Base-by-base conservation (phyloP, 2,888 invertebrate species). In the Priocnemis perturbator region DNA sequence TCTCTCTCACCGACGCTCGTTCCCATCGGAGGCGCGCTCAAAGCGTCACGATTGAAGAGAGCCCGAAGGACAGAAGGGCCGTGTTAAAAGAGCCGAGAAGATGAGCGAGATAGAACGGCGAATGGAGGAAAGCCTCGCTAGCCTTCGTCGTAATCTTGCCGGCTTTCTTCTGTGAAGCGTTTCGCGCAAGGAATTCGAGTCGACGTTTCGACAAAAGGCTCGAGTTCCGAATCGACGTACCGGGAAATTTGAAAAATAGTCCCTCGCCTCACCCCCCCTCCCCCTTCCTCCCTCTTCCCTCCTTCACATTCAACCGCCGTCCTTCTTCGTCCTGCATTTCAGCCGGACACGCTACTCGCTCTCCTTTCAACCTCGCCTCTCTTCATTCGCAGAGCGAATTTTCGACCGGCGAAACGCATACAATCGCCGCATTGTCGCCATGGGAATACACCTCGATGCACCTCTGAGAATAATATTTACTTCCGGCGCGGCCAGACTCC, bases 381-480 rank as follows among this genome's bases (percentile, higher is more conserved):
- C 69, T 47, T 56, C 48, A 64, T 72, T 37, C 64, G 57, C 57
- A 45, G 47, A 45, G 58, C 75, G 69, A 79, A 71, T 71, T 77
- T 73, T 75, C 64, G 67, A 11, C 37, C 64, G 37, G 73, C 56
- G 60, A 66, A 62, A 60, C 58, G 64, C 63, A 67, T 64, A 86
- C 84, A 86, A 86, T 83, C 82, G 81, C 55, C 60, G 80, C 83
- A 84, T 86, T 86, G 86, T 86, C 76, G 75, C 63, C 71, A 71
- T 64, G 72, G 76, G 73, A 71, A 69, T 61, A 7, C 60, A 53
- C 47, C 63, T 55, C 71, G 74, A 71, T 74, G 81, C 77, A 78
- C 60, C 74, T 70, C 72, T 69, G 68, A 73, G 81, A 86, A 86
- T 85, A 86, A 86, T 85, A 83, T 85, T 86, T 83, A 83, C 86